A percentile compares a stretch with the other conserved stretches of the same genome.
phyloP scores from a whole-genome alignment of 2,797 vertebrate genomes.

The Ciconia nigra region DNA sequence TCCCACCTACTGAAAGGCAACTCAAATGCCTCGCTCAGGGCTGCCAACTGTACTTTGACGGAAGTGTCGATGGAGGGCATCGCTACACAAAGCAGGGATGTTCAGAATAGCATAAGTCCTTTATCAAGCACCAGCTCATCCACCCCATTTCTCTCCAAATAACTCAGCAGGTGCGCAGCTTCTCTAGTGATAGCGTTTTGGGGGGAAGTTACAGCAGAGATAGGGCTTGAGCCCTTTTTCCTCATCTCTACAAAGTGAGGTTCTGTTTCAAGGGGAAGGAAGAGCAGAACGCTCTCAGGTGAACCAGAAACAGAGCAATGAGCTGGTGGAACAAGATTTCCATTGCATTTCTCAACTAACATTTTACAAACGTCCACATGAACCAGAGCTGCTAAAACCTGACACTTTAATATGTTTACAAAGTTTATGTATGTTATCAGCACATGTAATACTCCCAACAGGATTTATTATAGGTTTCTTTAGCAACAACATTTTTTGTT shows the following conservation, averaged over 20 bases:
- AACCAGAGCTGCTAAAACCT: slow-evolving; percentile 16
- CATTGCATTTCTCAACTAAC: neutral
- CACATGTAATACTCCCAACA: slow-evolving; percentile 50
- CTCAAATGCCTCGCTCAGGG: neutral
- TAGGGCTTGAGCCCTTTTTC: neutral
- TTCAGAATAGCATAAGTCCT: neutral
- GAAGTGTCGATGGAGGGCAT: neutral
- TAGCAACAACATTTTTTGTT: slow-evolving; percentile 71
- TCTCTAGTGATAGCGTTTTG: neutral
- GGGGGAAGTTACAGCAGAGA: neutral
- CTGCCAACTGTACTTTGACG: neutral
- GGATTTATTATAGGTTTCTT: slow-evolving; percentile 72
- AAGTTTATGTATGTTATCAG: slow-evolving; percentile 63
- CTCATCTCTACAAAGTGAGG: neutral
- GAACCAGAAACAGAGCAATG: neutral
- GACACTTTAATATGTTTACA: slow-evolving; percentile 60
- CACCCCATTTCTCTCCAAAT: neutral
- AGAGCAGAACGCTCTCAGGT: neutral
- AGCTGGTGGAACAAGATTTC: neutral
- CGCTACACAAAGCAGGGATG: neutral
- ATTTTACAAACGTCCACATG: neutral
- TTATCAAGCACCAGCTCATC: neutral
- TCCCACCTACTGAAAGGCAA: neutral
- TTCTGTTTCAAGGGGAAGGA: neutral
- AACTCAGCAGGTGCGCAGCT: neutral